Percentiles rank a stretch among this genome's conserved stretches.
These are phyloP conservation scores for Myiopsitta monachus DNA, from an alignment of 2,113 vertebrate species.

Conservation along the genomic window DNA sequence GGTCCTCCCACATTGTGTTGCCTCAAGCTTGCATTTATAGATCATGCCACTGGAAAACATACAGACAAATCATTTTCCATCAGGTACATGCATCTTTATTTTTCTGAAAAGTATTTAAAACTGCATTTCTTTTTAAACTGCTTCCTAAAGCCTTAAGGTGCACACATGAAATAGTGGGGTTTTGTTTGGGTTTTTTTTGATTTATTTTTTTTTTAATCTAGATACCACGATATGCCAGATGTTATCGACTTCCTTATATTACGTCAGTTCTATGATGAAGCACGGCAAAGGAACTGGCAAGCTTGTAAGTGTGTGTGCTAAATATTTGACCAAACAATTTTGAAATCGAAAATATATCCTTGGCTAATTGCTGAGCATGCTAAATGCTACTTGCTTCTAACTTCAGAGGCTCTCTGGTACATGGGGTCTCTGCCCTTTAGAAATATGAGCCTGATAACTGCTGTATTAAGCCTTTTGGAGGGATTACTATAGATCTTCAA, in stretches of 20 bases:
- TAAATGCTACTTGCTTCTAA: neutral
- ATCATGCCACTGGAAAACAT: constrained; percentile 87
- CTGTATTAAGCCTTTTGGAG: neutral
- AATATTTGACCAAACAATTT: neutral
- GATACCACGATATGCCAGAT: constrained; percentile 98
- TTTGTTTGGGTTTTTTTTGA: neutral
- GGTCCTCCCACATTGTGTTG: constrained; percentile 94
- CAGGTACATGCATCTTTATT: constrained; percentile 77
- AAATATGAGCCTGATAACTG: neutral
- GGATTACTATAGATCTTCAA: neutral
- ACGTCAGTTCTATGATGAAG: constrained; percentile 92
- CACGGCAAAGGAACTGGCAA: constrained; percentile 89
- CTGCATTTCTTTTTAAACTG: neutral
- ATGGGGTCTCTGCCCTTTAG: neutral
- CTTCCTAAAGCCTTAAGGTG: neutral
- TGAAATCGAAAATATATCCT: neutral
- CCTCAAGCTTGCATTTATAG: constrained; percentile 92
- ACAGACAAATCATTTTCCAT: constrained; percentile 91
- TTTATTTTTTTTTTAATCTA: constrained; percentile 37
- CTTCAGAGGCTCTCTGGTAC: neutral
- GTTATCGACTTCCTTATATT: constrained; percentile 97
- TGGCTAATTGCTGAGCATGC: neutral
- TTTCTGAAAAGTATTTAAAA: neutral
- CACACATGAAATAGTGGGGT: neutral
- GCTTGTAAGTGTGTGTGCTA: constrained; percentile 78